Evolutionary conservation across 2,113 vertebrate genomes (phyloP), one percentile per base, ranked within the genome.

Genomic region (Pagrus major): DNA sequence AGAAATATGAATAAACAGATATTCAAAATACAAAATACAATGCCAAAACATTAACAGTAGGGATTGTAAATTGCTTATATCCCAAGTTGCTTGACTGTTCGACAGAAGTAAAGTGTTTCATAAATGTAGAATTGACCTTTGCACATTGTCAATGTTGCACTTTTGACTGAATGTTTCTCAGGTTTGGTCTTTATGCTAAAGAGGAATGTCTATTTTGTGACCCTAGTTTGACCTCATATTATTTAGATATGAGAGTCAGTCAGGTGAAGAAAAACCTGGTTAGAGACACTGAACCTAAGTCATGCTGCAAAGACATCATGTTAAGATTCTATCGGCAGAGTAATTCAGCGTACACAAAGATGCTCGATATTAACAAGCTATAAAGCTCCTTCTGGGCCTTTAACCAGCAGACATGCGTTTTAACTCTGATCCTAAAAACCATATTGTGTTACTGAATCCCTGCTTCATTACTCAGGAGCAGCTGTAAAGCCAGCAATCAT

Each of bases 401-500:
- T 46, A 47, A 46, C 20, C 67, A 52, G 20, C 58, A 49, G 46
- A 27, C n/a, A n/a, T 46, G 6, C 61, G 27, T 31, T 21, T n/a
- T 27, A 44, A 41, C 8, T 46, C 15, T 44, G 21, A 71, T 41
- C 23, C 6, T 25, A 18, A 80, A 15, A 25, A 33, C 9, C 15
- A 37, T 16, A 31, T 49, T 68, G 37, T 70, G n/a, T 59, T 31
- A 16, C 42, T 70, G 41, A 69, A 44, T 46, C n/a, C 64, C 44
- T 64, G 41, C 21, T 37, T 68, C 66, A 83, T 77, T 63, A 80
- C 51, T 84, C 60, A 71, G 33, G 33, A n/a, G 39, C 70, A 76
- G 74, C 35, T 78, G 37, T 65, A 52, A 76, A 83, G 11, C 41
- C 33, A 69, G 73, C 84, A 94, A 94, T 94, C 86, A 93, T 68